These are phyloP conservation scores for Aphidius gifuensis DNA, from an alignment of 1,140 invertebrate genomes.

Conservation along the genomic window DNA sequence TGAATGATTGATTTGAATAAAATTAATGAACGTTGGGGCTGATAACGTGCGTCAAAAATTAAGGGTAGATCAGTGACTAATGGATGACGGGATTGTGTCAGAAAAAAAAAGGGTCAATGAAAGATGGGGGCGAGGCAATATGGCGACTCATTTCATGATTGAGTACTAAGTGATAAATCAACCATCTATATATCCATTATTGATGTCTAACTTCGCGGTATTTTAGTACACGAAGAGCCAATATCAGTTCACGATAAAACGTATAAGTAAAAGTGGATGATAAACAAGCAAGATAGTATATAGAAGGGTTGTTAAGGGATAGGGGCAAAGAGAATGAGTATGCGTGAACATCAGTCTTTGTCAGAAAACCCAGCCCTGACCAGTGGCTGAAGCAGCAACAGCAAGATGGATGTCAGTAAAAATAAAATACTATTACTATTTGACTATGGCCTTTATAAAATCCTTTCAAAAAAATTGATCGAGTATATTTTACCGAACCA, in stretches of 20 bases:
- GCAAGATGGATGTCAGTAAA: constrained; percentile 35
- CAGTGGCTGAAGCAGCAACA: constrained; percentile 17
- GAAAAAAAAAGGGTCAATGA: constrained; percentile 2
- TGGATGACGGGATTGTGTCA: constrained; percentile 14
- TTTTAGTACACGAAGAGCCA: constrained; percentile 21
- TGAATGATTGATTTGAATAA: no score
- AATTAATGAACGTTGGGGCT: constrained; percentile 7
- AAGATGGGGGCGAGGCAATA: constrained; percentile 20
- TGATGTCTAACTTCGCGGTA: constrained; percentile 27
- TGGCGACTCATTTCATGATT: constrained; percentile 34
- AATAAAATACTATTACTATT: constrained; percentile 28
- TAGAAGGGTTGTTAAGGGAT: background rate
- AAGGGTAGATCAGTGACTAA: constrained; percentile 23
- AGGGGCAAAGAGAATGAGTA: background rate
- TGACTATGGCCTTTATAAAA: background rate
- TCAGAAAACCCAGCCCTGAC: constrained; percentile 28
- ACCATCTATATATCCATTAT: constrained; percentile 26
- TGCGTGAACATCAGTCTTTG: constrained; percentile 33
- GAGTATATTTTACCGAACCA: no score
- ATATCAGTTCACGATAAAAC: constrained; percentile 2
- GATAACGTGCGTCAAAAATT: constrained; percentile 17
- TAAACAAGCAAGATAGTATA: background rate
- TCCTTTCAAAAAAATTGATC: background rate
- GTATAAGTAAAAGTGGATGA: no score
- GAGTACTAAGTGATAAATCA: constrained; percentile 33